Evolutionary conservation across 2,888 invertebrate genomes (phyloP), one percentile per base, ranked within the genome.

Genomic region (Trichogramma evanescens): DNA sequence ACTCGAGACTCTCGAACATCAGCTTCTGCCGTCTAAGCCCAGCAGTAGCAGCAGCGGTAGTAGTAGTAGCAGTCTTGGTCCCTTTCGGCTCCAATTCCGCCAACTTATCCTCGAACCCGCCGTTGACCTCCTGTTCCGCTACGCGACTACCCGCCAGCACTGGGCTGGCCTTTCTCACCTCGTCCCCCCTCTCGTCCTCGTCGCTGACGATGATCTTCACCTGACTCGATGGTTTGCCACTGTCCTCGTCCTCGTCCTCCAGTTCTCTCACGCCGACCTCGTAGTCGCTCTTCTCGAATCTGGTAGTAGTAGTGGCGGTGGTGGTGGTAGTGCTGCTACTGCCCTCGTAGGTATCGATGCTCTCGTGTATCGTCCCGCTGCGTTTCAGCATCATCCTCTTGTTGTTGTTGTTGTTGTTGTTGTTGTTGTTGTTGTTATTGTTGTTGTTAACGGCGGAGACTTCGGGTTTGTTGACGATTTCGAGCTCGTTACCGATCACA

Each of bases 201-300:
- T 74, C 69, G 53, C 68, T 71, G 4, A 75, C 72, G 49, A 76
- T 67, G 67, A 76, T 75, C 50, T 73, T 74, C 1, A 76, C 70
- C 41, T 70, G 66, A 43, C 69, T 72, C 42, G 67, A 57, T 61
- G 53, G 3, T 44, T 40, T 2, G 57, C 53, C n/a, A 55, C 48
- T 5, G 13, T 10, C 8, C 59, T 61, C 2, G 42, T 40, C 26
- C 45, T 54, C 26, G 4, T 49, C 56, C 8, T n/a, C 44, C n/a
- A n/a, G 8, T 45, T 53, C 56, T 41, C 40, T 6, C 39, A 9
- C 10, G 9, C 38, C 44, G 8, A 7, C 6, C 41, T 6, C 40
- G 10, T 5, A 4, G 7, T 13, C 43, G 49, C 59, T 56, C 49
- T 48, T 50, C 44, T 43, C 55, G 54, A 55, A 45, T 59, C 52